These are phyloP conservation scores for Drosophila histrio DNA, from an alignment of 2,888 invertebrate genomes.

Conservation along the genomic window DNA sequence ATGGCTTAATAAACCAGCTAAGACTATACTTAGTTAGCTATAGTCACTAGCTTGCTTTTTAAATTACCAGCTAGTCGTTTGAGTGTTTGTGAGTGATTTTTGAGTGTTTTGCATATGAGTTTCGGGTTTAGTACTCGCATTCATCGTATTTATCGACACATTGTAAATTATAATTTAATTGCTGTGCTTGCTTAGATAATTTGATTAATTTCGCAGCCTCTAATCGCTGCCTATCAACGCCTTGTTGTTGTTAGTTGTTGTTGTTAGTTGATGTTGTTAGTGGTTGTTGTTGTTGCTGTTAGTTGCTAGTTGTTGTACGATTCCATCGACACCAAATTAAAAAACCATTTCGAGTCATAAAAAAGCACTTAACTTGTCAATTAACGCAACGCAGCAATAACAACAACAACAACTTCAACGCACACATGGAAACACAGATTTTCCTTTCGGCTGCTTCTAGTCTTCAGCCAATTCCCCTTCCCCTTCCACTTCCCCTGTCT, in stretches of 20 bases:
- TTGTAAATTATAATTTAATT: conserved; percentile 71
- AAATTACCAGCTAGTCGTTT: conserved; percentile 19
- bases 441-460: conserved; percentile 30
- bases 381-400: conserved; percentile 63
- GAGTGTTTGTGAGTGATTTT: conserved; percentile 1
- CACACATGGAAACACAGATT: conserved; percentile 32
- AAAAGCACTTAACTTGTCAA: conserved; percentile 80
- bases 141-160: conserved; percentile 47
- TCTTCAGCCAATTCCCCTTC: conserved; percentile 1
- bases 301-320: conserved; percentile 36
- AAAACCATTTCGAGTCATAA: conserved; percentile 79
- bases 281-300: conserved; percentile 6
- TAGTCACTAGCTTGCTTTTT: conserved; percentile 7
- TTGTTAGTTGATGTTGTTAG: conserved; percentile 29
- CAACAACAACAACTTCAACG: conserved; percentile 15
- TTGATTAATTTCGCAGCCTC: conserved; percentile 55
- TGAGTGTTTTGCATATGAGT: conserved; percentile 13
- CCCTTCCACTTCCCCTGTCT: neutral
- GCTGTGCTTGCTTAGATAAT: conserved; percentile 47
- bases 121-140: conserved; percentile 2
- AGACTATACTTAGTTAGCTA: conserved; percentile 15
- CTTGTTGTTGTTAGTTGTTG: conserved; percentile 41
- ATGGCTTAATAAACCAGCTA: conserved; percentile 41
- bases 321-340: conserved; percentile 80
- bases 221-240: conserved; percentile 61